A percentile compares a stretch with the other conserved stretches of the same genome.
phyloP scores from a whole-genome alignment of 2,113 vertebrate species.

The Pelusios castaneus region DNA sequence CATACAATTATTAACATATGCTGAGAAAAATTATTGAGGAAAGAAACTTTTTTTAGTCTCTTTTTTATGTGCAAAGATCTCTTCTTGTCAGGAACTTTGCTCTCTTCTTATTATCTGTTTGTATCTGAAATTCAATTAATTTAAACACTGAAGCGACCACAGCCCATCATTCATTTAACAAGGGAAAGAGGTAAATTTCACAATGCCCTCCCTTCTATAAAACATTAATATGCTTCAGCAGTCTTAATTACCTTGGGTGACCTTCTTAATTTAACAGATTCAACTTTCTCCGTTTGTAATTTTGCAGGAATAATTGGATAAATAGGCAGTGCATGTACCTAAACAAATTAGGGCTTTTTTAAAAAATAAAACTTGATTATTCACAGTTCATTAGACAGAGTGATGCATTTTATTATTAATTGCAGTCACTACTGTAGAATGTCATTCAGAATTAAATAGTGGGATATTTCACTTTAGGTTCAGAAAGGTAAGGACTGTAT shows the following conservation, averaged over 20 bases:
- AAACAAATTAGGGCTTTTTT: conserved; percentile 78
- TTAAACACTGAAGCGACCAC: conserved; percentile 37
- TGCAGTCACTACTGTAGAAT: conserved; percentile 46
- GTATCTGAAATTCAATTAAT: conserved; percentile 57
- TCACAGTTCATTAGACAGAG: conserved; percentile 78
- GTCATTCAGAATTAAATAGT: conserved; percentile 51
- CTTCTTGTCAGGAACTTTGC: conserved; percentile 7
- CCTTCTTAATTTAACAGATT: conserved; percentile 79
- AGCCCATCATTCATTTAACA: conserved; percentile 48
- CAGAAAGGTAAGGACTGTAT: not conserved
- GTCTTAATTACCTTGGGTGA: conserved; percentile 81
- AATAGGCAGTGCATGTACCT: conserved; percentile 77
- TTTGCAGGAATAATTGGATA: conserved; percentile 79
- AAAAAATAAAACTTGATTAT: conserved; percentile 78
- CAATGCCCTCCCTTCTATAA: conserved; percentile 48
- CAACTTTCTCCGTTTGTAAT: conserved; percentile 74
- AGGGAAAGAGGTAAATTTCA: conserved; percentile 64
- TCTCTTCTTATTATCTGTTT: conserved; percentile 6
- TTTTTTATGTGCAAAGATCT: conserved; percentile 32
- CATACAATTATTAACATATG: not conserved
- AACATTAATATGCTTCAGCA: conserved; percentile 79
- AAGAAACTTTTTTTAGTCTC: conserved; percentile 27
- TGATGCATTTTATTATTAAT: conserved; percentile 72
- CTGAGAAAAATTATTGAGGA: not conserved
- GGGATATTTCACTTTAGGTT: conserved; percentile 12